Evolutionary conservation across 53 echinoderm and acorn worm genomes (phyloP).

Genomic region (Henricia sp.): DNA sequence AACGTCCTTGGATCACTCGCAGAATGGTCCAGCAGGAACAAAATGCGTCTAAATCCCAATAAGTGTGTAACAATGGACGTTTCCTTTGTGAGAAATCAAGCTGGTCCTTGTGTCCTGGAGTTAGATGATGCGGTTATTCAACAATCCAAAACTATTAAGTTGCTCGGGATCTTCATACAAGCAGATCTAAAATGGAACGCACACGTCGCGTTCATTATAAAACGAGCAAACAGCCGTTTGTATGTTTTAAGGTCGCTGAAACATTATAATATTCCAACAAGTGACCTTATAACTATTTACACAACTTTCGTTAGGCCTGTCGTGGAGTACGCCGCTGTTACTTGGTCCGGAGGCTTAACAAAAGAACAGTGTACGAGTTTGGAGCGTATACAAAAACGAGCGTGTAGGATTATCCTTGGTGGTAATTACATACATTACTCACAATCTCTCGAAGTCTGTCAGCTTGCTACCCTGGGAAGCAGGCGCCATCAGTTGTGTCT

Average conservation of each 20-base stretch:
- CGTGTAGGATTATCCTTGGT: background rate
- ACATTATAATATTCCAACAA: background rate
- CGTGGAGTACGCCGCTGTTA: background rate
- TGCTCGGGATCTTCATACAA: background rate
- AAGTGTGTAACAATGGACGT: background rate
- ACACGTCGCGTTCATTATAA: background rate
- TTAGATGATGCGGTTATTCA: background rate
- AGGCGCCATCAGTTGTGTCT: background rate
- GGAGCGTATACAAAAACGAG: background rate
- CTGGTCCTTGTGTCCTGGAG: background rate
- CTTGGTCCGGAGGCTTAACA: background rate
- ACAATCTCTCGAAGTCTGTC: background rate
- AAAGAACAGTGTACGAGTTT: background rate
- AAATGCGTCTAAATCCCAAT: constrained; percentile 34
- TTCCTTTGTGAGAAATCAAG: background rate
- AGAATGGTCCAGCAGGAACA: constrained; percentile 12
- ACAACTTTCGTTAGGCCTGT: background rate
- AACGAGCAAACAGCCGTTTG: background rate
- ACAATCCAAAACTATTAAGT: background rate
- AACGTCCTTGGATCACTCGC: background rate
- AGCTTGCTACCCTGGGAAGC: background rate
- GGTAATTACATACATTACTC: no score
- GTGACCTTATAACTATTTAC: background rate
- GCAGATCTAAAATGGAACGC: background rate
- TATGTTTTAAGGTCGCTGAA: background rate